phyloP scores from a whole-genome alignment of 2,888 invertebrate species.

The Andrena hattorfiana region DNA sequence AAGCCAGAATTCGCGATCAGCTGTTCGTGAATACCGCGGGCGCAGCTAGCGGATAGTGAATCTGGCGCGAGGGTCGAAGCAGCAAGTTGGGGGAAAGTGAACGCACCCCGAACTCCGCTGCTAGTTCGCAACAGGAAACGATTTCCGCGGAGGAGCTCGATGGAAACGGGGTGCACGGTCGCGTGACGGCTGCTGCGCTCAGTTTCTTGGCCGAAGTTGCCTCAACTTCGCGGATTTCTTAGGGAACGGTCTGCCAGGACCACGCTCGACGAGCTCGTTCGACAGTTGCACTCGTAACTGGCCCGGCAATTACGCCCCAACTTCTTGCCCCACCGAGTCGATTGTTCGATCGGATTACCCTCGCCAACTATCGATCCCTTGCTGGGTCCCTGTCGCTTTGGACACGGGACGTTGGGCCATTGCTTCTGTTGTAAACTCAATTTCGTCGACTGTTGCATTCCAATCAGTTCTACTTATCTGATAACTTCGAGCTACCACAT shows the following conservation, averaged over 20 bases:
- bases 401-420: not conserved
- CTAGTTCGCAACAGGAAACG: conserved; percentile 19
- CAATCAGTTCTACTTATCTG: not conserved
- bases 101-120: not conserved
- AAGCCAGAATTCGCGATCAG: not conserved
- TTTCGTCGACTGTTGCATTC: not conserved
- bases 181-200: conserved; percentile 1
- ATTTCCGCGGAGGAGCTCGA: conserved; percentile 21
- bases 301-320: conserved; percentile 10
- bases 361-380: not conserved
- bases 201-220: conserved; percentile 11
- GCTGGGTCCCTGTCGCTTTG: not conserved
- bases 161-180: conserved; percentile 10
- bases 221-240: conserved; percentile 29
- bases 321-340: conserved; percentile 2
- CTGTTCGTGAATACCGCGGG: not conserved
- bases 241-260: not conserved
- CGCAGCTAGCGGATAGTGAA: not conserved
- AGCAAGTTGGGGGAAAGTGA: not conserved
- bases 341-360: conserved; percentile 11
- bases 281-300: not conserved
- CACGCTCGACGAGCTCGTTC: conserved; percentile 13
- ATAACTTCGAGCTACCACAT: too few relatives aligned
- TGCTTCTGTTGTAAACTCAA: not conserved
- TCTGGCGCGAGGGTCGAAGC: not conserved